Conservation (phyloP, 2,113 vertebrate species). For the Nestor notabilis region DNA sequence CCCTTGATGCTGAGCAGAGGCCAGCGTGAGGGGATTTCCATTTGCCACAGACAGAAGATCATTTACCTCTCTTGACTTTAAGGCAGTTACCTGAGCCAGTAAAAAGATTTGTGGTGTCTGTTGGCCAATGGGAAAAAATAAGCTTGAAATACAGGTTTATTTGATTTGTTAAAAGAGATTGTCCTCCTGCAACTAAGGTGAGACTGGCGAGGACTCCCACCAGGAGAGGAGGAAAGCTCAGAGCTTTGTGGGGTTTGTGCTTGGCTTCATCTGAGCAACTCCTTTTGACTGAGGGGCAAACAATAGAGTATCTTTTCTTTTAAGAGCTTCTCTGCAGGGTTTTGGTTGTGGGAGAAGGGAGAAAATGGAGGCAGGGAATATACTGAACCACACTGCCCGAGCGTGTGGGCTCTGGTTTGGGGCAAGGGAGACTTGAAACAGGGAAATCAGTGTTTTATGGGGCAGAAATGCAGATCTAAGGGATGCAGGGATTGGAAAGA, state of each 20-base stretch:
- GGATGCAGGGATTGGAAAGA: neutral
- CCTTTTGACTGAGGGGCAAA: neutral
- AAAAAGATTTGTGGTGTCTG: neutral
- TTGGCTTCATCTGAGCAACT: neutral
- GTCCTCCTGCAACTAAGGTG: neutral
- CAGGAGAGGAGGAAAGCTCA: neutral
- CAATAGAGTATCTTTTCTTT: neutral
- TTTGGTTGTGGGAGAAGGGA: neutral
- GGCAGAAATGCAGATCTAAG: neutral
- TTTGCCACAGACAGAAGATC: slow-evolving; percentile 5
- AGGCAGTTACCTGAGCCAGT: neutral
- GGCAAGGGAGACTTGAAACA: neutral
- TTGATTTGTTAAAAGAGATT: neutral
- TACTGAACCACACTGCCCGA: neutral
- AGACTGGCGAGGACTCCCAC: neutral
- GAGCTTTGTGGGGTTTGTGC: neutral
- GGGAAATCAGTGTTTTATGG: neutral
- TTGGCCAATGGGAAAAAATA: neutral
- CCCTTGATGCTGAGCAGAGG: neutral
- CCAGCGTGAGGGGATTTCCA: slow-evolving; percentile 42
- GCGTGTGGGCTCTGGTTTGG: neutral
- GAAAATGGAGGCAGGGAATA: neutral
- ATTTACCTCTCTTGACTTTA: neutral
- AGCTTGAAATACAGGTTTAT: neutral
- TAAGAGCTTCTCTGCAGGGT: neutral